Evolutionary conservation across 2,888 invertebrate genomes (phyloP), one percentile per base, ranked within the genome.

Genomic region (Noctua fimbriata): DNA sequence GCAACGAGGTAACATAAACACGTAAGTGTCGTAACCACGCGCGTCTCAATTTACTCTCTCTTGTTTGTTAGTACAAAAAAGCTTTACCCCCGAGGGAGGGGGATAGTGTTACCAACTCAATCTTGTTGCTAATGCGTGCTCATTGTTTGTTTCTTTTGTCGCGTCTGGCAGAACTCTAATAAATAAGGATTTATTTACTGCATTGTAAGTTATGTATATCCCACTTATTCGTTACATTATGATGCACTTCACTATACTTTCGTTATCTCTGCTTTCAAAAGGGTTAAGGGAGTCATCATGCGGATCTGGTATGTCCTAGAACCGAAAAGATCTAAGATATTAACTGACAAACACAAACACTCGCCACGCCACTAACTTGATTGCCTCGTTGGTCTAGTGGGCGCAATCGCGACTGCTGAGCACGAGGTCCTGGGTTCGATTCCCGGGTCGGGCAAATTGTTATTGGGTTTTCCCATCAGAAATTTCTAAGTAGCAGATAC

Each of bases 111-210:
- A 36, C 32, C 32, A 36, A 36, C 32, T 36, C 2, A 36, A 36
- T 36, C 32, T 36, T 36, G 32, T 36, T 36, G 32, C 32, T 36
- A 36, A 36, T 36, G 32, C 32, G 2, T 36, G 32, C 32, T 36
- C 32, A 36, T 36, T 36, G 3, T 36, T 36, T 36, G 3, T 36
- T 36, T 36, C 32, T 36, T 78, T 47, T 67, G 49, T 21, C 32
- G 21, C n/a, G 44, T 73, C 44, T 73, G 47, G 70, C 60, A 47
- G 55, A 41, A 47, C 36, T 66, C 66, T 24, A 82, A 32, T 71
- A 66, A 52, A 67, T 28, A 55, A 71, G 28, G 32, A 65, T 65
- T 73, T 65, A 73, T 47, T 24, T 18, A 24, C 65, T 44, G 2
- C 10, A 18, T 28, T 72, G 28, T 24, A 24, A 24, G 10, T 41